Percentiles rank a stretch among this genome's conserved stretches.
Conservation (phyloP, 2,888 invertebrate genomes). For the Cephalotes varians region DNA sequence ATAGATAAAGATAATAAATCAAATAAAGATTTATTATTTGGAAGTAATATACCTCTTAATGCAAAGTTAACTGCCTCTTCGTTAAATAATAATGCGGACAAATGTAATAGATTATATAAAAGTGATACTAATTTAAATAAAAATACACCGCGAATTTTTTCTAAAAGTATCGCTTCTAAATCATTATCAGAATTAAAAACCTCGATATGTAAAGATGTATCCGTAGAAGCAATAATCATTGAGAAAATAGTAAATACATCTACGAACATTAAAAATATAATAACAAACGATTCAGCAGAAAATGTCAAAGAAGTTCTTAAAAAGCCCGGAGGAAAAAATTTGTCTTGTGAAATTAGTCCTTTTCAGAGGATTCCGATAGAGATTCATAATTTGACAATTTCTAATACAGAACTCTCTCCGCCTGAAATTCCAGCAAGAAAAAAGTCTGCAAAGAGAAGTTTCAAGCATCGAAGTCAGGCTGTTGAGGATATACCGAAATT, state of each 20-base stretch:
- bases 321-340: slow-evolving; percentile 75
- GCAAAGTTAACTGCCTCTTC: neutral
- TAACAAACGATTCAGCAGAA: neutral
- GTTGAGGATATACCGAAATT: neutral
- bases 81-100: slow-evolving; percentile 22
- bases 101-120: slow-evolving; percentile 17
- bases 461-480: neutral
- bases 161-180: slow-evolving; percentile 38
- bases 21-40: slow-evolving; percentile 17
- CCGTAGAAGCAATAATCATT: slow-evolving; percentile 71
- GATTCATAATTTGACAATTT: neutral
- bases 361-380: slow-evolving; percentile 26
- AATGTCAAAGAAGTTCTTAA: slow-evolving; percentile 67
- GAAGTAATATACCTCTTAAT: neutral
- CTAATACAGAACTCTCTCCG: slow-evolving; percentile 44
- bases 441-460: slow-evolving; percentile 60
- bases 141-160: neutral
- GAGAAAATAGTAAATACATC: slow-evolving; percentile 70
- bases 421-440: slow-evolving; percentile 69
- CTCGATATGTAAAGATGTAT: neutral
- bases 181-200: slow-evolving; percentile 57
- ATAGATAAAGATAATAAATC: neutral
- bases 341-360: slow-evolving; percentile 59
- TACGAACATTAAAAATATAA: slow-evolving; percentile 27
- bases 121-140: slow-evolving; percentile 62